Percentiles rank a stretch among this genome's conserved stretches.
phyloP scores from a whole-genome alignment of 2,113 vertebrate genomes.

The Mystacornis crossleyi region DNA sequence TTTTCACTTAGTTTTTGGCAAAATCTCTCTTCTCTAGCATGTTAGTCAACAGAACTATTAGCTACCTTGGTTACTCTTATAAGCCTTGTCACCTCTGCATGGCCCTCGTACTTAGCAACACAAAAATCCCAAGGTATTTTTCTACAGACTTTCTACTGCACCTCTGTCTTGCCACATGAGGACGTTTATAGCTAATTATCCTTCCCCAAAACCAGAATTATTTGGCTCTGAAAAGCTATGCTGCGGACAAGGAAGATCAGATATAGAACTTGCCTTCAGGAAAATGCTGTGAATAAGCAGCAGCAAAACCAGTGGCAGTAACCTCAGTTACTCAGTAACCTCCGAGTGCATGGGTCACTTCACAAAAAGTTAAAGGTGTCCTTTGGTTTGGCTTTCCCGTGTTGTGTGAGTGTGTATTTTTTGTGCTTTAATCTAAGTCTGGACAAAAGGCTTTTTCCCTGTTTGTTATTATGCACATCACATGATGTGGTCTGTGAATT shows the following conservation, averaged over 20 bases:
- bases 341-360: neutral
- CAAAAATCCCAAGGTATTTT: neutral
- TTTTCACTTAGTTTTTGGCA: neutral
- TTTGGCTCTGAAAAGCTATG: neutral
- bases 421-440: neutral
- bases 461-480: neutral
- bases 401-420: neutral
- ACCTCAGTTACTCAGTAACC: neutral
- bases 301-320: neutral
- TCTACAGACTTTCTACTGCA: neutral
- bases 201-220: neutral
- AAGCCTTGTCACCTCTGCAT: neutral
- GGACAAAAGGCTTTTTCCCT: neutral
- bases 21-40: neutral
- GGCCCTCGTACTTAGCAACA: neutral
- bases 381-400: neutral
- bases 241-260: neutral
- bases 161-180: neutral
- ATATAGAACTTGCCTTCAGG: neutral
- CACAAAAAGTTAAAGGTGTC: neutral
- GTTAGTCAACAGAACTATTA: neutral
- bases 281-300: neutral
- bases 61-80: neutral
- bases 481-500: neutral
- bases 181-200: neutral